These are phyloP conservation scores for Ceratoteleas bidentatus DNA, from an alignment of 1,140 invertebrate species.

Conservation along the genomic window DNA sequence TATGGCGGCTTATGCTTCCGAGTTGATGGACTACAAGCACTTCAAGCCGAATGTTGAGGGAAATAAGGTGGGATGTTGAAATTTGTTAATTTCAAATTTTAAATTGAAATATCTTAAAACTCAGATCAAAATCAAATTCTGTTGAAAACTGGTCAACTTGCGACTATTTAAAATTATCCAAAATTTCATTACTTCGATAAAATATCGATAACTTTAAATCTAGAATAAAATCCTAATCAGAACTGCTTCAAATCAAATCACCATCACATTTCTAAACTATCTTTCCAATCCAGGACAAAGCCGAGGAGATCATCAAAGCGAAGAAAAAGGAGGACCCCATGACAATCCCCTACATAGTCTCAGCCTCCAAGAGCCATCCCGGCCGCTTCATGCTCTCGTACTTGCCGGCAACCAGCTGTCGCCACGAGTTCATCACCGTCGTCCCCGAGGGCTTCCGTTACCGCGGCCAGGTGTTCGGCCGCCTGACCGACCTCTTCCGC, in stretches of 20 bases:
- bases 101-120: no score
- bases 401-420: slow-evolving; percentile 90
- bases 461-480: slow-evolving; percentile 92
- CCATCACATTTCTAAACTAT: no score
- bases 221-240: no score
- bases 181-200: no score
- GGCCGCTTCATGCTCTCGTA: slow-evolving; percentile 98
- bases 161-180: no score
- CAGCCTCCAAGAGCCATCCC: slow-evolving; percentile 92
- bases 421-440: slow-evolving; percentile 96
- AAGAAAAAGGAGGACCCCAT: slow-evolving; percentile 92
- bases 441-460: slow-evolving; percentile 96
- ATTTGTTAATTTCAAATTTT: no score
- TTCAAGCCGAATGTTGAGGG: slow-evolving; percentile 87
- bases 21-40: slow-evolving; percentile 96
- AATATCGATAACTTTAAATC: no score
- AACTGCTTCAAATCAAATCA: no score
- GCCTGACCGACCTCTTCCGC: slow-evolving; percentile 90
- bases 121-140: no score
- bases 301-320: slow-evolving; percentile 92
- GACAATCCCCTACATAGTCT: slow-evolving; percentile 96
- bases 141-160: no score
- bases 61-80: no score
- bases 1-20: slow-evolving; percentile 95
- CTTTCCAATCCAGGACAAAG: slow-evolving; percentile 91